Evolutionary conservation across 1,140 invertebrate species (phyloP).

Genomic region (Aphidius gifuensis): DNA sequence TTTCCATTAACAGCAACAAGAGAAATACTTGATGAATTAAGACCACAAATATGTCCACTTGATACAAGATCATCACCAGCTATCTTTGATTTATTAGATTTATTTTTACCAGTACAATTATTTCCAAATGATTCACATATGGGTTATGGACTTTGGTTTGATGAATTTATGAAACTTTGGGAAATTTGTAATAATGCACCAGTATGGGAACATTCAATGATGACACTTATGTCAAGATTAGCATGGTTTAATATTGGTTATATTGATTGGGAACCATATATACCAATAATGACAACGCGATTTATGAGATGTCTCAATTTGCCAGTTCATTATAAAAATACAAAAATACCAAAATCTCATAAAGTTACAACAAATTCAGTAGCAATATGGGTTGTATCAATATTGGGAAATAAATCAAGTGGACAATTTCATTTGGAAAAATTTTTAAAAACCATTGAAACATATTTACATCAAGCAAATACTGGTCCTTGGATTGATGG

Average conservation of each 20-base stretch:
- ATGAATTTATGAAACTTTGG: slow-evolving; percentile 79
- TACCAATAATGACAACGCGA: slow-evolving; percentile 78
- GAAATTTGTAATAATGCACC: slow-evolving; percentile 69
- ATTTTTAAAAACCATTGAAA: slow-evolving; percentile 80
- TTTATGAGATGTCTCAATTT: slow-evolving; percentile 75
- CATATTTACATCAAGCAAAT: slow-evolving; percentile 89
- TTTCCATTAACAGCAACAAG: slow-evolving; percentile 65
- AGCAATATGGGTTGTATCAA: slow-evolving; percentile 52
- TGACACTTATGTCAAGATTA: slow-evolving; percentile 70
- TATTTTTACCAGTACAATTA: slow-evolving; percentile 75
- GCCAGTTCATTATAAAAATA: slow-evolving; percentile 72
- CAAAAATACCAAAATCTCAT: slow-evolving; percentile 44
- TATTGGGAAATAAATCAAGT: slow-evolving; percentile 53
- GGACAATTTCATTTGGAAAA: slow-evolving; percentile 74
- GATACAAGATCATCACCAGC: slow-evolving; percentile 59
- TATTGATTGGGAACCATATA: slow-evolving; percentile 83
- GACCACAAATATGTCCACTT: slow-evolving; percentile 73
- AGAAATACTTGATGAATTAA: slow-evolving; percentile 84
- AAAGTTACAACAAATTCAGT: slow-evolving; percentile 61
- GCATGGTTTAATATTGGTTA: slow-evolving; percentile 76
- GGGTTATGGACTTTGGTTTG: slow-evolving; percentile 78
- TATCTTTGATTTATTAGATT: slow-evolving; percentile 64
- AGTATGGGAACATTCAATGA: slow-evolving; percentile 68
- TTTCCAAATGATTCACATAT: slow-evolving; percentile 61
- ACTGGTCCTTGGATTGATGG: slow-evolving; percentile 71